These are phyloP conservation scores for Agrilus planipennis DNA, from an alignment of 1,140 invertebrate genomes.

Conservation along the genomic window DNA sequence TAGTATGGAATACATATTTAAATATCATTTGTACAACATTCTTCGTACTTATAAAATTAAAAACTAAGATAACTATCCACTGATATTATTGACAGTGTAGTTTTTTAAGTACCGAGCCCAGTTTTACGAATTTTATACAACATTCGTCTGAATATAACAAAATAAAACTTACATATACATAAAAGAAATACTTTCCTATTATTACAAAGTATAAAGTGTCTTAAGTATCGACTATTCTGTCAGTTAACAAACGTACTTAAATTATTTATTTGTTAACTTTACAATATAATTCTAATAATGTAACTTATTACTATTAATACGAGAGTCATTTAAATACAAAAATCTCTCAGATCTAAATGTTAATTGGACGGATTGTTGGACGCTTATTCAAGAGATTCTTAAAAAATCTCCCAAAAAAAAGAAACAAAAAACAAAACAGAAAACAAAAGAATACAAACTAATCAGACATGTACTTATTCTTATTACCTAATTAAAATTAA, in stretches of 20 bases:
- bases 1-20: no score
- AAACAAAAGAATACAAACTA: neutral
- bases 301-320: no score
- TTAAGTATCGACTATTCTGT: neutral
- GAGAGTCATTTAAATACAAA: neutral
- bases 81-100: no score
- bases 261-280: neutral
- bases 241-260: neutral
- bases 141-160: no score
- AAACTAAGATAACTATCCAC: no score
- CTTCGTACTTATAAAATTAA: no score
- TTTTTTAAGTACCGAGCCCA: no score
- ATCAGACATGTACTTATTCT: neutral
- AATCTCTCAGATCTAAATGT: neutral
- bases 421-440: conserved; percentile 10
- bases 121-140: no score
- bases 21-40: no score
- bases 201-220: conserved; percentile 1
- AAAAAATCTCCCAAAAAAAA: conserved; percentile 12
- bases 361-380: conserved; percentile 15
- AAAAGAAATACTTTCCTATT: conserved; percentile 2
- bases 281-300: conserved; percentile 4
- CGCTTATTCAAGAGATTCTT: conserved; percentile 13
- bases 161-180: no score
- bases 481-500: conserved; percentile 12